Percentiles rank a stretch among this genome's conserved stretches.
These are phyloP conservation scores for Caenorhabditis sp. DNA, from an alignment of 2,888 invertebrate genomes.

Conservation along the genomic window DNA sequence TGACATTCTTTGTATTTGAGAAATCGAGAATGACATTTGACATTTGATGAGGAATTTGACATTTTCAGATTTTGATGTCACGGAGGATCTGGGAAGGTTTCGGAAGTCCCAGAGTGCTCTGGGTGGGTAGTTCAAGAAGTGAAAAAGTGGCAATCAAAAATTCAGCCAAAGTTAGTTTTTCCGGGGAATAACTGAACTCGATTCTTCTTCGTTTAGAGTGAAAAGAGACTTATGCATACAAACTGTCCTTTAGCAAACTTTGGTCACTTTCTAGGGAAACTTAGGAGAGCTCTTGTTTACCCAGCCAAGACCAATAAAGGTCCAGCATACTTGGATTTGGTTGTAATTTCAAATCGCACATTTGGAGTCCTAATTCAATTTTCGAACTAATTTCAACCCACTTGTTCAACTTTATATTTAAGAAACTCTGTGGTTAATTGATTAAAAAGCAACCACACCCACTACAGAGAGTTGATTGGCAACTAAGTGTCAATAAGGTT, in stretches of 20 bases:
- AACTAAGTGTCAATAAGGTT: constrained; percentile 15
- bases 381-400: too few species aligned
- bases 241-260: background rate
- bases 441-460: constrained; percentile 20
- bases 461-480: background rate
- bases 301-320: too few species aligned
- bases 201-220: background rate
- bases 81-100: background rate
- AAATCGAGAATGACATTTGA: constrained; percentile 30
- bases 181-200: too few species aligned
- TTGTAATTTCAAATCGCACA: background rate
- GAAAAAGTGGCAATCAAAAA: too few species aligned
- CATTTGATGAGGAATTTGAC: constrained; percentile 30
- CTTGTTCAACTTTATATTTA: too few species aligned
- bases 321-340: too few species aligned
- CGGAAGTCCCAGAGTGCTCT: too few species aligned
- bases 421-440: background rate
- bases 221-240: constrained; percentile 11
- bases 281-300: background rate
- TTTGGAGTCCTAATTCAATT: background rate
- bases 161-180: too few species aligned
- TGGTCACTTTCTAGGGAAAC: background rate
- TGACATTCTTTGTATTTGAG: constrained; percentile 38
- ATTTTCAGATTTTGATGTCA: constrained; percentile 8
- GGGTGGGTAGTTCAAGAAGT: too few species aligned